Evolutionary conservation across 1,140 invertebrate species (phyloP), one percentile per base, ranked within the genome.

Genomic region (Euschistus heros): DNA sequence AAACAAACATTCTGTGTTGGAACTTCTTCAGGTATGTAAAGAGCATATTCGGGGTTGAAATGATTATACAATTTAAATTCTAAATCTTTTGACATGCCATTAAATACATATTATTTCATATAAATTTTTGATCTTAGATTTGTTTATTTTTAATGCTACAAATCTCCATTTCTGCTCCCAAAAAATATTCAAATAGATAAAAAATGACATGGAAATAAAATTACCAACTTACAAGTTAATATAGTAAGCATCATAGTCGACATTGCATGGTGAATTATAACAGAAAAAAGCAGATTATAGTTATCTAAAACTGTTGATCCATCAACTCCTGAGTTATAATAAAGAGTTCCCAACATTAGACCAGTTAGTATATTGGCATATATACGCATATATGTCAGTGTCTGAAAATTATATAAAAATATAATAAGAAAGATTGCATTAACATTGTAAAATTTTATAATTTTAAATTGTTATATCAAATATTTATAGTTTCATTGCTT

Each of bases 181-280:
- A 4, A 54, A 7, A 15, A 7, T 22, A 22, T 54, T 1, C 15
- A 20, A 54, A 54, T n/a, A 52, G 3, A 52, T 52, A 22, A 30
- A 5, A 17, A 37, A 8, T 26, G 4, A 27, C 6, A 50, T 63
- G 61, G 6, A 27, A 50, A 52, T 63, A 63, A 13, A 1, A 13
- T 55, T 52, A 65, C 8, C 61, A 68, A 71, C 85, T 82, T 78
- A 90, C 86, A 90, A 22, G 87, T 90, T 30, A 91, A 78, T 64
- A 91, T 86, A 1, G 87, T 90, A 2, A 91, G 76, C 88, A 91
- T 90, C 86, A 89, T 90, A 0, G 87, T 86, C 5, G 86, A 85
- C 85, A 89, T 88, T 80, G 88, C 87, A 69, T 87, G 86, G 73
- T 91, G 89, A 77, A 91, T 88, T 0, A 91, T 76, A 67, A 90